These are phyloP conservation scores for Pangasius djambal DNA, from an alignment of 2,797 vertebrate genomes.

Conservation along the genomic window DNA sequence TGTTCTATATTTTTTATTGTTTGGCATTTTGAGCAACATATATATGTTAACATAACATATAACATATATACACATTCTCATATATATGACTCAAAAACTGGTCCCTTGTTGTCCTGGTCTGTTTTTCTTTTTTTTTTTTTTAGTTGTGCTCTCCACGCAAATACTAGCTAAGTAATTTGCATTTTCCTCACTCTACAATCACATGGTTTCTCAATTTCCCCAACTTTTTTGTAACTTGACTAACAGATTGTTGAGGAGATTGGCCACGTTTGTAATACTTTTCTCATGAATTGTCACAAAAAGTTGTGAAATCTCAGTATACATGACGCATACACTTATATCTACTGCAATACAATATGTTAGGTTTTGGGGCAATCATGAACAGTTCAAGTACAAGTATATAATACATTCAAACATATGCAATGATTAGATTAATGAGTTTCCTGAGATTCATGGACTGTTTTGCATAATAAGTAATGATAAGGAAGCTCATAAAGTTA, in stretches of 20 bases:
- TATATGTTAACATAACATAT: too few species aligned
- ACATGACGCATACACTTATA: background rate
- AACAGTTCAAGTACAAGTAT: too few species aligned
- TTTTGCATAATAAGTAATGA: background rate
- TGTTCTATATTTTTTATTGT: background rate
- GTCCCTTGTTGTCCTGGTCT: too few species aligned
- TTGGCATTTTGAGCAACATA: background rate
- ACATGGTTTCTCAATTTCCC: background rate
- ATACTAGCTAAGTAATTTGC: background rate
- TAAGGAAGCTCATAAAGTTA: background rate
- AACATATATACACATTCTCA: too few species aligned
- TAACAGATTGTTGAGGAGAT: background rate
- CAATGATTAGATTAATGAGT: background rate
- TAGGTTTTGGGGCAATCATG: background rate
- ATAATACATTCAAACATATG: background rate
- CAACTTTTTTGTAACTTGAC: background rate
- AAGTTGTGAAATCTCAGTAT: background rate
- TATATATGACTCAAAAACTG: background rate
- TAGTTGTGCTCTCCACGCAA: background rate
- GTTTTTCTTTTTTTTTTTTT: background rate
- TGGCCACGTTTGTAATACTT: background rate
- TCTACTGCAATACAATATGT: background rate
- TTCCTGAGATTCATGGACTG: background rate
- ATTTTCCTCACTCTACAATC: background rate
- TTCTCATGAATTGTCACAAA: background rate